Evolutionary conservation across 1,140 invertebrate species (phyloP).

Genomic region (Bombus difficillimus): DNA sequence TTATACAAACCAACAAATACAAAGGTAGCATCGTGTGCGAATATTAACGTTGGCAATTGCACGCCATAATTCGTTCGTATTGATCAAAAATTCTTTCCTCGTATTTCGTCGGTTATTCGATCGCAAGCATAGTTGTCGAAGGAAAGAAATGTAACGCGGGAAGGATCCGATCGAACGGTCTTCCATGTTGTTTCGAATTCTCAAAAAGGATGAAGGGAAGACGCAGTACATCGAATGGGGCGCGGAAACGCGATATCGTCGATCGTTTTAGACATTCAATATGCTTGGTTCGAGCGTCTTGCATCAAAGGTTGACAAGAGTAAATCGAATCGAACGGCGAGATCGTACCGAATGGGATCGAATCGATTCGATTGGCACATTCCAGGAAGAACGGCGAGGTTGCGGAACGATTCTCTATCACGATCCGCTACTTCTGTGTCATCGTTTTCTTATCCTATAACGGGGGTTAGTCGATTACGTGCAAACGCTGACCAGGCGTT

Average conservation of each 20-base stretch:
- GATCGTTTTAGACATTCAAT: not conserved
- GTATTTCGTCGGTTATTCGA: too few species aligned
- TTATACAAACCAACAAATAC: too few species aligned
- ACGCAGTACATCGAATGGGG: too few species aligned
- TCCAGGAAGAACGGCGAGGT: not conserved
- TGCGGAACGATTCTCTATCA: not conserved
- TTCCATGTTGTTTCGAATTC: not conserved
- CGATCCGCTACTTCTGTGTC: not conserved
- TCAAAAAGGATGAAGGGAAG: not conserved
- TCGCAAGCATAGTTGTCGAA: too few species aligned
- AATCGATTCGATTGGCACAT: not conserved
- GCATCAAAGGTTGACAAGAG: not conserved
- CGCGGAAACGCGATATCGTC: not conserved
- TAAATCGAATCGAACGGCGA: not conserved
- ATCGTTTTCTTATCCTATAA: conserved; percentile 40
- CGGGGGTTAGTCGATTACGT: conserved; percentile 37
- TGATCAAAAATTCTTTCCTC: too few species aligned
- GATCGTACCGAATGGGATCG: not conserved
- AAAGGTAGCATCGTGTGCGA: too few species aligned
- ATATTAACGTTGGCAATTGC: too few species aligned
- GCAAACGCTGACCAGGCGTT: conserved; percentile 46
- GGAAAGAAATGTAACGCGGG: too few species aligned
- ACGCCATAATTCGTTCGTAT: too few species aligned
- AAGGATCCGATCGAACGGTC: too few species aligned
- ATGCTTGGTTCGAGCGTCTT: not conserved